Conservation (phyloP, 2,113 vertebrate species). For the Ophthalmolycus amberensis region DNA sequence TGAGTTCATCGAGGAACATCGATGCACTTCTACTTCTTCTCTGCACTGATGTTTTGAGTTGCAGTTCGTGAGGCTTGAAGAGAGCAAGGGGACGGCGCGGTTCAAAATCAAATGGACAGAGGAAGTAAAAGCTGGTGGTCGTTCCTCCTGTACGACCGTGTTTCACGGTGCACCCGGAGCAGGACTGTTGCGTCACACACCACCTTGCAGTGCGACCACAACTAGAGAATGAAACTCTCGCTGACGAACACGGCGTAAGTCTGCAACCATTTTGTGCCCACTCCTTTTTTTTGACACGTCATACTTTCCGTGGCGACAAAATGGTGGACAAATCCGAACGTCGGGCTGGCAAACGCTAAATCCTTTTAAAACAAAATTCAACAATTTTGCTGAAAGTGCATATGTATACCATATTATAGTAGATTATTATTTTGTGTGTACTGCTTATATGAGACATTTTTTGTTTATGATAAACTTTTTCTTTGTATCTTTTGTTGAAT, state of each 20-base stretch:
- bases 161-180: conserved; percentile 26
- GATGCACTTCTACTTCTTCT: conserved; percentile 22
- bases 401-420: conserved; percentile 5
- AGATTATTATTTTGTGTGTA: background rate
- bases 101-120: conserved; percentile 46
- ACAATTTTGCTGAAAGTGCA: background rate
- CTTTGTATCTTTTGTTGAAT: background rate
- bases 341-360: background rate
- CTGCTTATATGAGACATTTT: background rate
- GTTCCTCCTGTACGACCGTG: conserved; percentile 33
- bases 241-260: conserved; percentile 48
- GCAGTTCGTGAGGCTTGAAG: conserved; percentile 22
- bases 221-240: conserved; percentile 16
- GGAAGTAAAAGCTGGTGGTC: conserved; percentile 44
- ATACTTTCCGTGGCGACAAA: conserved; percentile 53
- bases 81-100: conserved; percentile 21
- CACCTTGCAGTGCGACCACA: conserved; percentile 49
- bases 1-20: conserved; percentile 57
- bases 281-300: conserved; percentile 36
- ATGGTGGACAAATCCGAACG: conserved; percentile 47
- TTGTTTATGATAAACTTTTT: background rate
- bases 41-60: conserved; percentile 22
- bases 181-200: conserved; percentile 36
- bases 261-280: conserved; percentile 67
- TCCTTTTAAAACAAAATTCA: background rate